A percentile compares a stretch with the other conserved stretches of the same genome.
Conservation (phyloP, 2,797 vertebrate genomes). For the Microctenopoma lineatum region DNA sequence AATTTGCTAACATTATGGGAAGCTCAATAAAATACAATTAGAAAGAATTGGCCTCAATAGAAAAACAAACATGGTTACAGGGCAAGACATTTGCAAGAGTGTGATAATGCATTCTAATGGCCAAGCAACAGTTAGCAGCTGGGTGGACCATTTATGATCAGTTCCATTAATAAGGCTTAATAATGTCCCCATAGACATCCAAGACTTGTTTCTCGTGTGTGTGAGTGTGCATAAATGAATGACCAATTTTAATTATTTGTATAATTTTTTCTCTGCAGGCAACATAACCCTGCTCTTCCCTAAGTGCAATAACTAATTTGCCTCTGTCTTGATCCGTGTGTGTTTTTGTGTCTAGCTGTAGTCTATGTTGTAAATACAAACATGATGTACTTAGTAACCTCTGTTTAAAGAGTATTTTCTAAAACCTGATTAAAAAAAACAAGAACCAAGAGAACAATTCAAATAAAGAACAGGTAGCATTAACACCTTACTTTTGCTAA, state of each 20-base stretch:
- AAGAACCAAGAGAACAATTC: slow-evolving; percentile 1
- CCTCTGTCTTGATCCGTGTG: background rate
- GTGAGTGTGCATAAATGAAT: slow-evolving; percentile 68
- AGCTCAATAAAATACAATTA: slow-evolving; percentile 58
- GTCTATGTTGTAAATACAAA: slow-evolving; percentile 14
- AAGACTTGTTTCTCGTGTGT: slow-evolving; percentile 56
- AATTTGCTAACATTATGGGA: slow-evolving; percentile 26
- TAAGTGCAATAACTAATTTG: slow-evolving; percentile 23
- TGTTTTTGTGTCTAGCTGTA: background rate
- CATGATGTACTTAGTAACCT: slow-evolving; percentile 8
- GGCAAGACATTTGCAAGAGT: slow-evolving; percentile 71
- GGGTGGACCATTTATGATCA: slow-evolving; percentile 67
- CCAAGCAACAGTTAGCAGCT: slow-evolving; percentile 54
- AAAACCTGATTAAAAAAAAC: background rate
- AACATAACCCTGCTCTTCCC: slow-evolving; percentile 33
- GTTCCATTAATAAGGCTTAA: slow-evolving; percentile 68
- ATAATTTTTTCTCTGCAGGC: slow-evolving; percentile 43
- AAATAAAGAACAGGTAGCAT: background rate
- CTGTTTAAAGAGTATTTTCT: background rate
- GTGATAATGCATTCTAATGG: slow-evolving; percentile 76
- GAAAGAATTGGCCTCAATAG: slow-evolving; percentile 34
- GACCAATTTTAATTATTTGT: slow-evolving; percentile 59
- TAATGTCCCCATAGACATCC: slow-evolving; percentile 62
- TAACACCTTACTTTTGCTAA: slow-evolving; percentile 2
- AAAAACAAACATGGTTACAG: slow-evolving; percentile 63